Base-by-base conservation (phyloP, 2,797 vertebrate species). In the Glyptemys insculpta region DNA sequence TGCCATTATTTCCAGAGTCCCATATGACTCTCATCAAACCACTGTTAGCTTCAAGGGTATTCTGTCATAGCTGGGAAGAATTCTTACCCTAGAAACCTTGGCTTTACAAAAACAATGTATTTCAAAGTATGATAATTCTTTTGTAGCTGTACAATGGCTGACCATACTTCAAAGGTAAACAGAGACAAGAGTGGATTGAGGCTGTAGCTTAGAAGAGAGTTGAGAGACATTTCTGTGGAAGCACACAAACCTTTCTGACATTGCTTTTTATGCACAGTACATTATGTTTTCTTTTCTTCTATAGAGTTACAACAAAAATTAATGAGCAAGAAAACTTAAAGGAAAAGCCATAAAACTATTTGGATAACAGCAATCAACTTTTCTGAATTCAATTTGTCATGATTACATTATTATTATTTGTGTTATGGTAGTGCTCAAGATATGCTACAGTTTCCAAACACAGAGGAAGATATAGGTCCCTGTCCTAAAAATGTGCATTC, bases 1-100 rank as follows among this genome's bases (percentile, higher is more conserved):
- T 94, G 59, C 23, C 94, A 81, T 76, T 93, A 57, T 95, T 97
- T 90, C 91, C 72, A 68, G 79, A 92, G 85, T 91, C 68, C 84
- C 12, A 78, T n/a, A 95, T 18, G 95, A 87, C 92, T 83, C 87
- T 94, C 92, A 92, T 90, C 92, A 94, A 96, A 59, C 85, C 87
- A 65, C 87, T 44, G 88, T 89, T 96, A 96, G 97, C 95, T 96
- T 97, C 92, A 92, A 91, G 94, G 90, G 94, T 87, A 62, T 95
- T 97, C 93, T 95, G 91, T 91, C 96, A 93, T 95, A 97, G 95
- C 89, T 97, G 93, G 93, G 89, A 96, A 93, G 94, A 96, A 95
- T 57, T 95, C 59, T 62, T 94, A 83, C 89, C 86, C 91, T 54
- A 93, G 94, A 96, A 96, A 95, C 50, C 92, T 86, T 85, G 52